Base-by-base conservation (phyloP, 2,888 invertebrate genomes). In the Xestobium rufovillosum region DNA sequence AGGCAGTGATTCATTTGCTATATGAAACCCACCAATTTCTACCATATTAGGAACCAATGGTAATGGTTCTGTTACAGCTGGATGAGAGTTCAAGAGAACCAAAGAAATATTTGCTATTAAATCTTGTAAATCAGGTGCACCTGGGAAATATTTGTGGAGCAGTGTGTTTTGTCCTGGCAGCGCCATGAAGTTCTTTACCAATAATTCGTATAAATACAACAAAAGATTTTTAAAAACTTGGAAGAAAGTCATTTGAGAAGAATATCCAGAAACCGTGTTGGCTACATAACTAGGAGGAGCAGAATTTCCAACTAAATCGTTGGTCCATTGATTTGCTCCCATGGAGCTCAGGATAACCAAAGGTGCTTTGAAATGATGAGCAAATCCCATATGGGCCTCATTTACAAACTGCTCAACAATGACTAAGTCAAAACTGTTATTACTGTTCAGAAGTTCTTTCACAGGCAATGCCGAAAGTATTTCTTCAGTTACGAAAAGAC, bases 31-130 rank as follows among this genome's bases (percentile, higher is more conserved):
- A n/a, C 6, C 23, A 19, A 73, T 59, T 48, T 73, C 70, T 1
- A 72, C 52, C 16, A 70, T 57, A 49, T 70, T 70, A 0, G 73
- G 72, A 2, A 70, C 59, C 23, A 68, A 63, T 1, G 73, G 71
- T 6, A 58, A 47, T 4, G 68, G 66, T 45, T 70, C 69, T 43
- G 61, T 65, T 17, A 70, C 27, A 29, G 73, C 42, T 2, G 33
- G 27, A 30, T 44, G 44, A 2, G 43, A 41, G 19, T 51, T 51
- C 13, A 51, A 11, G 3, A 52, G 23, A 4, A 49, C 39, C 28
- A 52, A 30, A 1, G 51, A 48, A 3, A 43, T 34, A 14, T 50
- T 49, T 11, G 37, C 38, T 6, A 45, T 14, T 10, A 48, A 28
- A 9, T 45, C 39, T 2, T 32, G 29, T 2, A 50, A n/a, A 13